These are phyloP conservation scores for Mormyrops attenuatus DNA, from an alignment of 2,797 vertebrate genomes.

Conservation along the genomic window DNA sequence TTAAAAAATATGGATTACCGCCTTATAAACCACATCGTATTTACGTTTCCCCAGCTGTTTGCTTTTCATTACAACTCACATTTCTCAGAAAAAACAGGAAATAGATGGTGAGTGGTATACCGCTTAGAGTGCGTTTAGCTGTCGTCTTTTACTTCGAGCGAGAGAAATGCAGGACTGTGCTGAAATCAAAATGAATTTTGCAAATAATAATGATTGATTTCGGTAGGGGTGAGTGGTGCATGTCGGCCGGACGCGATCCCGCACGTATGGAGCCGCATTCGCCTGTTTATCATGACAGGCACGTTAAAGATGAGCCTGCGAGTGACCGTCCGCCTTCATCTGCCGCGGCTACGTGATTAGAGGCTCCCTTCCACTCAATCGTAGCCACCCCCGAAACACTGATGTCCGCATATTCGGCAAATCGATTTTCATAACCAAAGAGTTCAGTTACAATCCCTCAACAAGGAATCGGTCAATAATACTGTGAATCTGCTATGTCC, in stretches of 20 bases:
- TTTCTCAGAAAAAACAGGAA: background rate
- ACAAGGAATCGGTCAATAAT: background rate
- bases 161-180: background rate
- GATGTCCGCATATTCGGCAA: background rate
- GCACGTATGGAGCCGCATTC: background rate
- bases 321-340: background rate
- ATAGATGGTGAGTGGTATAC: background rate
- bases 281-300: conserved; percentile 8
- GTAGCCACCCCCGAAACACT: background rate
- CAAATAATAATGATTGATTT: background rate
- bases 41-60: background rate
- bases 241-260: background rate
- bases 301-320: background rate
- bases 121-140: background rate
- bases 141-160: background rate
- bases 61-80: background rate
- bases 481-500: conserved; percentile 13
- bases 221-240: background rate
- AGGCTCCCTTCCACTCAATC: background rate
- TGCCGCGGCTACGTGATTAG: background rate
- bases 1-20: background rate
- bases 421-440: background rate
- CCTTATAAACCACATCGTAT: background rate
- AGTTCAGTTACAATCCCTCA: background rate
- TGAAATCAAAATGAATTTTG: background rate